Percentiles rank a stretch among this genome's conserved stretches.
phyloP scores from a whole-genome alignment of 1,140 invertebrate genomes.

The Drosophila lacertosa region DNA sequence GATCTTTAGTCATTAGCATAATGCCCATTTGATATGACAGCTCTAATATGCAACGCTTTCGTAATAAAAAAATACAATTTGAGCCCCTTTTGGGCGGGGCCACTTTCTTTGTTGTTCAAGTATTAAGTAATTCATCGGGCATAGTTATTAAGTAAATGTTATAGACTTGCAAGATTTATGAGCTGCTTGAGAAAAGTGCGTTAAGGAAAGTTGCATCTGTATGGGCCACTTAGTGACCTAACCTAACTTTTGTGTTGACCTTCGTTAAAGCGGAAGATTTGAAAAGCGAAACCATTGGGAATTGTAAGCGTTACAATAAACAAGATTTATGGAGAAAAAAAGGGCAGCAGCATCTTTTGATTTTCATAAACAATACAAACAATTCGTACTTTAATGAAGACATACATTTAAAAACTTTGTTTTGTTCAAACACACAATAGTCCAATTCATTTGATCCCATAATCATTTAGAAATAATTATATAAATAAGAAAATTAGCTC shows the following conservation, averaged over 20 bases:
- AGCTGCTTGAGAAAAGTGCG: slow-evolving; percentile 1
- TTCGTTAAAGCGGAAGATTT: not conserved
- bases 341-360: too few relatives aligned
- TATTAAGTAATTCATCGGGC: slow-evolving; percentile 24
- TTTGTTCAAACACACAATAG: too few relatives aligned
- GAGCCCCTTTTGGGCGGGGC: slow-evolving; percentile 16
- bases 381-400: too few relatives aligned
- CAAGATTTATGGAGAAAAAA: not conserved
- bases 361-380: not conserved
- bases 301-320: not conserved
- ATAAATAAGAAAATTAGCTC: too few relatives aligned
- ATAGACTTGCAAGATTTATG: slow-evolving; percentile 14
- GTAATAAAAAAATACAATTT: slow-evolving; percentile 56
- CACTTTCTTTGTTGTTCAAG: slow-evolving; percentile 60
- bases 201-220: not conserved
- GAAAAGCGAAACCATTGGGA: not conserved
- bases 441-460: too few relatives aligned
- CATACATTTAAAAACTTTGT: too few relatives aligned
- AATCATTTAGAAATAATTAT: too few relatives aligned
- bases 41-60: slow-evolving; percentile 52
- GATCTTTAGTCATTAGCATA: slow-evolving; percentile 73
- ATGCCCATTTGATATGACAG: slow-evolving; percentile 72
- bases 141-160: slow-evolving; percentile 11
- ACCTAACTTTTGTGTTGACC: slow-evolving; percentile 10
- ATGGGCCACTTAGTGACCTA: slow-evolving; percentile 2